Evolutionary conservation across 1,140 invertebrate genomes (phyloP), one percentile per base, ranked within the genome.

Genomic region (Pachypeltis micranthus): DNA sequence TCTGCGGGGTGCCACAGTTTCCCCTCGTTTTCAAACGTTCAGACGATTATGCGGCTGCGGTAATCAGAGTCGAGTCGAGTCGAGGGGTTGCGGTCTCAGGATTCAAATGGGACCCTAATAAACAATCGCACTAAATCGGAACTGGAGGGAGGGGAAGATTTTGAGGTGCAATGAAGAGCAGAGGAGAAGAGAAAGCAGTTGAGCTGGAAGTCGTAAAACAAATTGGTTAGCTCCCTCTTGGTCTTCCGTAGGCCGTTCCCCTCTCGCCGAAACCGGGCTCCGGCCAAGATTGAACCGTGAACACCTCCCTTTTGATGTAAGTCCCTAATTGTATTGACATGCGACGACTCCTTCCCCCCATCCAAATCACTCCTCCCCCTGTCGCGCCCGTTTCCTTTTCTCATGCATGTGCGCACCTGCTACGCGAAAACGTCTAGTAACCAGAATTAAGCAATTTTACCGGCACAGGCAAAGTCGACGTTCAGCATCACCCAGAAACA

Each of bases 281-380:
- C 47, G 31, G 31, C 54, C 28, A 59, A 59, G 57, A 59, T 59
- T 59, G 57, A 51, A 51, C 47, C 23, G 47, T 51, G 47, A 59
- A 59, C 57, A 59, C 57, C 57, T 59, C 57, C 57, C 57, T 59
- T 59, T 59, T 59, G 57, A 59, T 59, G 57, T 59, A 29, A 59
- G 26, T 34, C 24, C 57, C 57, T 59, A 59, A 59, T 59, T 59
- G 57, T 59, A 59, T 59, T 59, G 57, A 59, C 57, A 59, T 59
- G 57, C 57, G 29, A 16, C n/a, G n/a, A 31, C 57, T 34, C 29
- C 26, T n/a, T 23, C 57, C n/a, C n/a, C n/a, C n/a, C n/a, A n/a
- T n/a, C n/a, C n/a, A n/a, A n/a, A n/a, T n/a, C n/a, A n/a, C n/a
- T n/a, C n/a, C n/a, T n/a, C n/a, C n/a, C n/a, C n/a, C n/a, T n/a